phyloP scores from a whole-genome alignment of 64 coral and sea anemone genomes.

The Exaiptasia diaphana region DNA sequence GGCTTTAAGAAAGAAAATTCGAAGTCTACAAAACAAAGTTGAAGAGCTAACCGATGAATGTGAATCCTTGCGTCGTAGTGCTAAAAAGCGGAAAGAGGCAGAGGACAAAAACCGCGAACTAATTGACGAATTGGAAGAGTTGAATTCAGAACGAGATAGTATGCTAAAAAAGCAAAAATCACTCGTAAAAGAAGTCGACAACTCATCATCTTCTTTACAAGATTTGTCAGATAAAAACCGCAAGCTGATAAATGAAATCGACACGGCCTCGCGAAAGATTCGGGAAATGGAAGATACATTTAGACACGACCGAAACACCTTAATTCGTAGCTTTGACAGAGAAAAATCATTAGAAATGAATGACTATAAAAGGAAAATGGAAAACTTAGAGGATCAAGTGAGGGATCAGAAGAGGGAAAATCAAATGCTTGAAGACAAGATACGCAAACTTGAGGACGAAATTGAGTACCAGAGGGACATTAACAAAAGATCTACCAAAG shows the following conservation, averaged over 20 bases:
- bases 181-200: conserved; percentile 67
- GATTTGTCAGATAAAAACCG: conserved; percentile 71
- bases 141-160: conserved; percentile 54
- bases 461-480: conserved; percentile 26
- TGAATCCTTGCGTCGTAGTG: conserved; percentile 38
- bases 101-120: conserved; percentile 77
- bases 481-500: too few relatives aligned
- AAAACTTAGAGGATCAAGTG: conserved; percentile 42
- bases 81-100: conserved; percentile 63
- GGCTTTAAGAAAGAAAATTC: neutral
- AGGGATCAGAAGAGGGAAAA: conserved; percentile 46
- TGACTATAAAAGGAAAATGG: conserved; percentile 43
- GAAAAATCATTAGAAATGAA: conserved; percentile 65
- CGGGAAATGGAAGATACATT: conserved; percentile 83
- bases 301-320: conserved; percentile 64
- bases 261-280: conserved; percentile 66
- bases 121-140: conserved; percentile 58
- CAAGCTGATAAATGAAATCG: conserved; percentile 55
- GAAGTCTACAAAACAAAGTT: conserved; percentile 44
- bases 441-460: conserved; percentile 56
- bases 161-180: conserved; percentile 72
- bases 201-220: conserved; percentile 45
- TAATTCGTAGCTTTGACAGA: conserved; percentile 49
- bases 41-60: conserved; percentile 42
- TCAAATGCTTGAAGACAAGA: conserved; percentile 34